A percentile compares a stretch with the other conserved stretches of the same genome.
Evolutionary conservation across 2,888 invertebrate genomes (phyloP).

Genomic region (Plagodis dolabraria): DNA sequence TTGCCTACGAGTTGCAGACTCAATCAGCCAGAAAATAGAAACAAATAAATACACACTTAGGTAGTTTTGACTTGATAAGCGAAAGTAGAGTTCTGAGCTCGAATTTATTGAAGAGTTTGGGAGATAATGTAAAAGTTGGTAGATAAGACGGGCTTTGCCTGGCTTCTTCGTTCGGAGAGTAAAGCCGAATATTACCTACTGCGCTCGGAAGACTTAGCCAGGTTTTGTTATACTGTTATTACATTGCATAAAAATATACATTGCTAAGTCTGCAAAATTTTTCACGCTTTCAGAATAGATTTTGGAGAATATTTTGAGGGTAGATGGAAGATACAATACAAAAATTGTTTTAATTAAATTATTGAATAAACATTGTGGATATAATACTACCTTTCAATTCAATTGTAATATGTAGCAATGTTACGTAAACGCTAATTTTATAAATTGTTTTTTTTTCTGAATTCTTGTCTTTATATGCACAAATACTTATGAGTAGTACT

Average conservation of each 20-base stretch:
- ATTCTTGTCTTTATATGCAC: too few species aligned
- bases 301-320: background rate
- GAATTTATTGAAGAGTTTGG: slow-evolving; percentile 75
- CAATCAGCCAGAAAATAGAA: slow-evolving; percentile 81
- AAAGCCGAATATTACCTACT: slow-evolving; percentile 62
- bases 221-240: slow-evolving; percentile 58
- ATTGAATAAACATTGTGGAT: too few species aligned
- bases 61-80: slow-evolving; percentile 81
- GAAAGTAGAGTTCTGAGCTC: slow-evolving; percentile 69
- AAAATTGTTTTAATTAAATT: too few species aligned
- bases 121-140: slow-evolving; percentile 78
- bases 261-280: background rate
- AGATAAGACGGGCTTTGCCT: slow-evolving; percentile 74
- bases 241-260: slow-evolving; percentile 37
- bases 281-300: slow-evolving; percentile 2
- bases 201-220: slow-evolving; percentile 50
- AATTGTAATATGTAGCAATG: too few species aligned
- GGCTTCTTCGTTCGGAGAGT: slow-evolving; percentile 56
- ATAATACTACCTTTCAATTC: too few species aligned
- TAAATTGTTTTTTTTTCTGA: too few species aligned
- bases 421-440: too few species aligned
- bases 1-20: slow-evolving; percentile 67
- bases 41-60: slow-evolving; percentile 80
- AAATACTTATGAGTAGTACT: too few species aligned
- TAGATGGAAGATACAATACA: background rate